Conservation (phyloP, 2,113 vertebrate genomes). For the Pheucticus melanocephalus region DNA sequence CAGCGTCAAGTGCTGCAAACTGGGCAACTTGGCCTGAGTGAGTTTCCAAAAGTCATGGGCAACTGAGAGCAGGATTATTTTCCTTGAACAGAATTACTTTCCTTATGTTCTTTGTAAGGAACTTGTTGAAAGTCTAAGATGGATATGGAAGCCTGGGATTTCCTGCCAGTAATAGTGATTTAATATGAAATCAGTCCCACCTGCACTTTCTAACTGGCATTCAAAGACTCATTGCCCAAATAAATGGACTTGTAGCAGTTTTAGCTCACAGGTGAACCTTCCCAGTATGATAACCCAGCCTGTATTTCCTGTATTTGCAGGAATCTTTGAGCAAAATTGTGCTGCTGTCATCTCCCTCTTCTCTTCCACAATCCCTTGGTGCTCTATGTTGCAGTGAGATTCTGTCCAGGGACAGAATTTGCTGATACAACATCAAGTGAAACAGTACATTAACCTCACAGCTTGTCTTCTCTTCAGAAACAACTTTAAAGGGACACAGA, state of each 20-base stretch:
- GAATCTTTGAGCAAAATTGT: background rate
- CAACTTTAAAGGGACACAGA: background rate
- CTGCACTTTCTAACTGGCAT: background rate
- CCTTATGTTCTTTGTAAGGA: background rate
- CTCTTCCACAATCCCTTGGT: background rate
- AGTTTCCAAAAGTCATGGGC: background rate
- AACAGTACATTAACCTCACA: background rate
- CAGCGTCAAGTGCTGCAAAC: background rate
- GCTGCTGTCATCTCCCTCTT: background rate
- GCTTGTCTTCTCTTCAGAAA: background rate
- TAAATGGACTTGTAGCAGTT: background rate
- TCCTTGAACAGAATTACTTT: background rate
- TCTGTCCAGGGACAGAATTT: background rate
- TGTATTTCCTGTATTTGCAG: background rate
- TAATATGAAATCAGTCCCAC: background rate
- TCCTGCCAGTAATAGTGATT: background rate
- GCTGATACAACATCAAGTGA: background rate
- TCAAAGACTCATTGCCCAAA: background rate
- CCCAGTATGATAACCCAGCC: background rate
- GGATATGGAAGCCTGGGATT: background rate
- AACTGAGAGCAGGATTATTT: background rate
- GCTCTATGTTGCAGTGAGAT: background rate
- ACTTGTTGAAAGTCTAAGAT: background rate
- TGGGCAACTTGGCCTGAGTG: background rate
- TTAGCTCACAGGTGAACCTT: background rate